Evolutionary conservation across 2,888 invertebrate genomes (phyloP), one percentile per base, ranked within the genome.

Genomic region (Xylocampa areola): DNA sequence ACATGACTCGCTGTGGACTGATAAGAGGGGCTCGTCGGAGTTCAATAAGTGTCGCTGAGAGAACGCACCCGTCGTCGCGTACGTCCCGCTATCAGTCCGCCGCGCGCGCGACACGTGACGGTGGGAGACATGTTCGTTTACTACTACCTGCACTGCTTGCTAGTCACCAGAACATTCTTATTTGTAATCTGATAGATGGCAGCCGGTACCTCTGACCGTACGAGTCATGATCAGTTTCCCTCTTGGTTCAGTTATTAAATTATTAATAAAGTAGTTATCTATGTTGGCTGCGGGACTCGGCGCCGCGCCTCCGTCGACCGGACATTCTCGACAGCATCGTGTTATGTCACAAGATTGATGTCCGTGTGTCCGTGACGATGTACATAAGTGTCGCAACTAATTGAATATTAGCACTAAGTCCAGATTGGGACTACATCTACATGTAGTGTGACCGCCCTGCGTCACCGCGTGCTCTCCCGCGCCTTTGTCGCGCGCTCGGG

Each of bases 181-280:
- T 7, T 32, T 32, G 30, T 10, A 23, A 49, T 25, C 19, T 41
- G 27, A 23, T 33, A 17, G 37, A 25, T 30, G 8, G 11, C 11
- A 3, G 5, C 11, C 11, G 6, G 21, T 2, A 30, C 7, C 10
- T n/a, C 10, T 13, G 10, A 19, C 48, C 13, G 30, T 37, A 39
- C 48, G 29, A 32, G 30, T 30, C 30, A 29, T 39, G 14, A 23
- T 32, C 16, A 39, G n/a, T 32, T 21, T 49, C 8, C 32, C 16
- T n/a, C 19, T 23, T 23, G 19, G 6, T 8, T 23, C 23, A 11
- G 23, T 10, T 27, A 32, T 29, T 23, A 23, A 33, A 23, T 32
- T 17, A 29, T 7, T n/a, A 17, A 29, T 10, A 40, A 23, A 14
- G 7, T 2, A 16, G 5, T 6, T 23, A 23, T 23, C 23, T 6